phyloP scores from a whole-genome alignment of 2,797 vertebrate species.

The Eurystomus glaucurus region DNA sequence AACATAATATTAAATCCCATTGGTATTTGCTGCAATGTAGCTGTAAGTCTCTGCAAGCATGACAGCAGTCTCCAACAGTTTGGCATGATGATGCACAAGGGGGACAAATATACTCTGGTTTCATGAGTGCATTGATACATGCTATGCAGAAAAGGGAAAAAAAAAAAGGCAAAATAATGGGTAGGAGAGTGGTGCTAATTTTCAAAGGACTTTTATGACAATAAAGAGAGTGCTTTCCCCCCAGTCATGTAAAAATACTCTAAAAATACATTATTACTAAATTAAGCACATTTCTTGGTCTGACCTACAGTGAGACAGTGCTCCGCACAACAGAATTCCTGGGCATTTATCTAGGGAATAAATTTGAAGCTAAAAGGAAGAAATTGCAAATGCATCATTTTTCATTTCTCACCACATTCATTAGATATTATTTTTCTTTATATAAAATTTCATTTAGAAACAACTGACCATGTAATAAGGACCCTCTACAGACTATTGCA shows the following conservation, averaged over 20 bases:
- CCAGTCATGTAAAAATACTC: neutral
- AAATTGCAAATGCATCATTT: neutral
- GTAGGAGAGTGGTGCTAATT: neutral
- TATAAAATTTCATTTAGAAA: neutral
- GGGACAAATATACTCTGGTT: neutral
- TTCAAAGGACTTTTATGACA: neutral
- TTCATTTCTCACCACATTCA: neutral
- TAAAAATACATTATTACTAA: neutral
- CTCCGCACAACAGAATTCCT: neutral
- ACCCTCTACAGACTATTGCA: neutral
- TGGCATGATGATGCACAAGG: neutral
- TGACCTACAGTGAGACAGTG: neutral
- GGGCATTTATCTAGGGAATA: neutral
- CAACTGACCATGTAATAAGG: neutral
- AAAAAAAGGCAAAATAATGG: neutral
- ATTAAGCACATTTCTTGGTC: neutral
- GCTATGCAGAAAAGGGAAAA: neutral
- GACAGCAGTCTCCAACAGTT: neutral
- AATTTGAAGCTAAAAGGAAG: neutral
- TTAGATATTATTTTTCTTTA: neutral
- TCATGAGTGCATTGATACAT: neutral
- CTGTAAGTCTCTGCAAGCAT: neutral
- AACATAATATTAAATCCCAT: neutral
- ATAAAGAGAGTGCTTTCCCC: accelerated
- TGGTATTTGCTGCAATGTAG: neutral